Base-by-base conservation (phyloP, 2,888 invertebrate species). In the Odontothrips loti region DNA sequence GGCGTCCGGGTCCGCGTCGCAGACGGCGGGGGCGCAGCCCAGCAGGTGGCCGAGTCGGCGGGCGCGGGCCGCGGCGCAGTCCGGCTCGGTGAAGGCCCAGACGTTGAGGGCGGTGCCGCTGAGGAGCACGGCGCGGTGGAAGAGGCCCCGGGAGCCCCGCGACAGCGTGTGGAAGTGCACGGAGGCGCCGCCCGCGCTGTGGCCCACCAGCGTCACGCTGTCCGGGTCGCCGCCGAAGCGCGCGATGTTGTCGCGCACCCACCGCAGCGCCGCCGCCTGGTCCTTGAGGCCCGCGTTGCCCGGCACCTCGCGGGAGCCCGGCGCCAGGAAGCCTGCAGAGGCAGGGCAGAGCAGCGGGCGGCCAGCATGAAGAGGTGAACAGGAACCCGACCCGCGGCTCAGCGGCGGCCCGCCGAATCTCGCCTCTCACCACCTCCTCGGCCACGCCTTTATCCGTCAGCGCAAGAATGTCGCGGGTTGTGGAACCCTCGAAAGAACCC, bases 281-380 rank as follows among this genome's bases (percentile, higher is more conserved):
- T 89, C 89, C 85, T 89, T 89, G 1, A 89, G 84, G 11, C 89
- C 89, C 84, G 86, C 86, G 83, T 89, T 89, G 23, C 89, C 89
- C 43, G 89, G 89, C 20, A 89, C 89, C 48, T 86, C 85, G 68
- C 88, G 86, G 81, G 89, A 88, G 84, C 88, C 87, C 20, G 87
- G 86, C 29, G 89, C 88, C 6, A 89, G 85, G 84, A 89, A 89
- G n/a, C 15, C 63, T 43, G 68, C 68, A 10, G 34, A 6, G 34
- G 17, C 15, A 58, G 58, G 23, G 9, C 68, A n/a, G 68, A n/a
- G 23, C 68, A 68, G 10, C 4, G 23, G 34, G 34, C 34, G 34
- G 34, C 34, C 34, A 43, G 34, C 34, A 6, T 43, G 34, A 43
- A 43, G 34, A n/a, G n/a, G n/a, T n/a, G n/a, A n/a, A n/a, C n/a